A percentile compares a stretch with the other conserved stretches of the same genome.
Evolutionary conservation across 2,113 vertebrate genomes (phyloP).

Genomic region (Aepyceros melampus): DNA sequence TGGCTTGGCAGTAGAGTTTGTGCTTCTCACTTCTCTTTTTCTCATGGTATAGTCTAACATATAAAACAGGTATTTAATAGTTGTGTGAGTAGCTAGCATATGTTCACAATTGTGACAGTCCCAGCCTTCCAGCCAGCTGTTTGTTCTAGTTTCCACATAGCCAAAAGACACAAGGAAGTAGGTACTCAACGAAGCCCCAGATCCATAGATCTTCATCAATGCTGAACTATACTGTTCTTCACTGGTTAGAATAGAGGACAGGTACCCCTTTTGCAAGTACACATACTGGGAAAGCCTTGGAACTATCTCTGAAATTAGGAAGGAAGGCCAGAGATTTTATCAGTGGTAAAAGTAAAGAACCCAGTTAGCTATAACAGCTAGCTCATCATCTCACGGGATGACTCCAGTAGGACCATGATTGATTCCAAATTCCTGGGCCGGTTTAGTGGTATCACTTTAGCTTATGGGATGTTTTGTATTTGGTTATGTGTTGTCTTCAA

Average conservation of each 20-base stretch:
- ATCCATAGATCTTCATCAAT: background rate
- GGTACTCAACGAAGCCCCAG: background rate
- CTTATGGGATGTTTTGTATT: background rate
- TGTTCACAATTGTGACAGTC: background rate
- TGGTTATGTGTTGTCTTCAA: background rate
- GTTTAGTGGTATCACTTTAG: background rate
- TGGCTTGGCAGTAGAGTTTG: constrained; percentile 1
- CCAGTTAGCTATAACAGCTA: background rate
- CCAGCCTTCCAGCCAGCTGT: background rate
- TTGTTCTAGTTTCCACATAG: background rate
- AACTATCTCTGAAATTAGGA: background rate
- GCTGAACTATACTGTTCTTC: background rate
- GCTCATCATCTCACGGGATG: background rate
- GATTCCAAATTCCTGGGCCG: background rate
- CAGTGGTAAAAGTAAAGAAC: background rate
- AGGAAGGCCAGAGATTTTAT: background rate
- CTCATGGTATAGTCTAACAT: background rate
- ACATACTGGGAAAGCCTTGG: background rate
- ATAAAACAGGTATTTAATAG: constrained; percentile 27
- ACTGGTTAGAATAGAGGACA: background rate
- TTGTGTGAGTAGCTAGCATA: background rate
- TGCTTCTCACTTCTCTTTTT: constrained; percentile 15
- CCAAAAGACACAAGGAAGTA: background rate
- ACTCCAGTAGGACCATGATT: background rate
- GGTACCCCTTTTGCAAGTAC: background rate